Evolutionary conservation across 2,888 invertebrate species (phyloP), one percentile per base, ranked within the genome.

Genomic region (Cyrtodaria siliqua): DNA sequence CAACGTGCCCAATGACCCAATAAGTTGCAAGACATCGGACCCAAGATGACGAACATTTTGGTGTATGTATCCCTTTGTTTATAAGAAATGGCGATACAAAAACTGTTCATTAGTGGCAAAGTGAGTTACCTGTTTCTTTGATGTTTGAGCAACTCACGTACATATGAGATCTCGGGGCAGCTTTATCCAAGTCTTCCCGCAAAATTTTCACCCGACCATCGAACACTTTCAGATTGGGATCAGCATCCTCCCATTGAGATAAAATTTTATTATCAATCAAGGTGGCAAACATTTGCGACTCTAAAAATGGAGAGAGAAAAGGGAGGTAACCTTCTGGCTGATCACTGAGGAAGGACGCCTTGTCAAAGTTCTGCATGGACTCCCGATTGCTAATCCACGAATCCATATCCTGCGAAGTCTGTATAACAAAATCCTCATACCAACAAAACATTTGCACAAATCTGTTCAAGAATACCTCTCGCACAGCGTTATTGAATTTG

Each of bases 281-380:
- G 0, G 98, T 97, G 0, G 99, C 97, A 93, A 99, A 99, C 94
- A 94, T 94, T 89, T 94, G 92, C 2, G 92, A 92, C 73, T 93
- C 92, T 18, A 99, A 95, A 93, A 99, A 99, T 44, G 98, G 95
- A 53, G 98, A 98, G 18, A 99, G 94, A 93, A 99, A 99, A 2
- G 98, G 96, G 73, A 98, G 94, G 93, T 99, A 97, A 61, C 97
- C 96, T 88, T 98, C 97, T 0, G 99, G 98, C 93, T 99, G 99
- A 93, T 99, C 99, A 0, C 98, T 98, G 33, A 99, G 95, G 94
- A 99, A 99, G 0, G 99, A 97, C 0, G 98, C 92, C 92, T 99
- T 99, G 94, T 99, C 99, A 93, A 99, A 99, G 93, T 98, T 98
- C 88, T 98, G 97, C 95, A 98, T 96, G 0, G 97, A 96, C 89